These are phyloP conservation scores for Eristalis tenax DNA, from an alignment of 2,888 invertebrate species.

Conservation along the genomic window DNA sequence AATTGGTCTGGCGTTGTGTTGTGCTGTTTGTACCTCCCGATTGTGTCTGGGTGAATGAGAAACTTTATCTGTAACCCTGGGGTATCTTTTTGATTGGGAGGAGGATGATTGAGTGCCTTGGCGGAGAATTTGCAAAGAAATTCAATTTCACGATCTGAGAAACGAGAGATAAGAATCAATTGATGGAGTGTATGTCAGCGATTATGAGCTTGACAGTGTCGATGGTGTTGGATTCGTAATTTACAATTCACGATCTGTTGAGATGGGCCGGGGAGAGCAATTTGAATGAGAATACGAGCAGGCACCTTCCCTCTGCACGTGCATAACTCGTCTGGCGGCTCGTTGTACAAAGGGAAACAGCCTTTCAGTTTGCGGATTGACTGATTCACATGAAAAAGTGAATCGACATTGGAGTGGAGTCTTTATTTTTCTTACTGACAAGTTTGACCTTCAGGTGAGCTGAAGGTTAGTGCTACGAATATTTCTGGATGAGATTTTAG, in stretches of 20 bases:
- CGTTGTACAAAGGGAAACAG: background rate
- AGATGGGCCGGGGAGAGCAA: background rate
- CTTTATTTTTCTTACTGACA: background rate
- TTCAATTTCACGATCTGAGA: slow-evolving; percentile 41
- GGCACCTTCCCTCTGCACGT: background rate
- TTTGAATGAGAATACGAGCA: background rate
- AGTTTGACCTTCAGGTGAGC: background rate
- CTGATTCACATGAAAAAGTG: background rate
- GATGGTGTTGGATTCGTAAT: slow-evolving; percentile 2
- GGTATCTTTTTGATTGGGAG: slow-evolving; percentile 59
- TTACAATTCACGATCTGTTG: background rate
- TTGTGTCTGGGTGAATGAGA: slow-evolving; percentile 55
- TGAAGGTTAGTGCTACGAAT: background rate
- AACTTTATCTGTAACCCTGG: slow-evolving; percentile 56
- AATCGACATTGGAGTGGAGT: background rate
- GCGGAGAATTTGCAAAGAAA: slow-evolving; percentile 30
- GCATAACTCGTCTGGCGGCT: background rate
- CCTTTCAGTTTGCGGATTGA: background rate
- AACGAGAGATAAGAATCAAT: slow-evolving; percentile 38
- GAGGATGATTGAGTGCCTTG: slow-evolving; percentile 63
- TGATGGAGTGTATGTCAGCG: slow-evolving; percentile 40
- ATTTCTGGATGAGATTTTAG: too few relatives aligned
- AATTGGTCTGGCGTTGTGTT: slow-evolving; percentile 13
- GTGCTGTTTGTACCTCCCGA: slow-evolving; percentile 29
- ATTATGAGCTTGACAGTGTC: background rate